Percentiles rank a stretch among this genome's conserved stretches.
Conservation (phyloP, 1,140 invertebrate genomes). For the Agrilus planipennis region DNA sequence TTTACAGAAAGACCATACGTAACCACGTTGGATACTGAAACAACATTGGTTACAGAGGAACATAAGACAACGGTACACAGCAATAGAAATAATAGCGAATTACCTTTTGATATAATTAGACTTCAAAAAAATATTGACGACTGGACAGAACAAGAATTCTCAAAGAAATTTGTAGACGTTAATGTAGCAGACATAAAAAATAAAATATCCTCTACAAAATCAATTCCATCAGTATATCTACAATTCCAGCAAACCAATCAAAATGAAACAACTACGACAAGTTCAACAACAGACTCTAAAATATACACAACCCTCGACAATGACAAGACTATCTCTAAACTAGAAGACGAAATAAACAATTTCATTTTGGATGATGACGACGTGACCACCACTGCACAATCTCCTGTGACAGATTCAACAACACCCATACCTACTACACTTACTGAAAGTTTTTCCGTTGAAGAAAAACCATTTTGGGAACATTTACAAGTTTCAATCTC, state of each 20-base stretch:
- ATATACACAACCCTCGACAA: too few species aligned
- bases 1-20: constrained; percentile 12
- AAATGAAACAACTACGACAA: constrained; percentile 15
- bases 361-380: too few species aligned
- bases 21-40: constrained; percentile 24
- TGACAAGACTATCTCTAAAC: too few species aligned
- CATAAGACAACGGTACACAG: constrained; percentile 3
- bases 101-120: constrained; percentile 54
- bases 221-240: constrained; percentile 66
- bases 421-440: too few species aligned
- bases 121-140: constrained; percentile 72
- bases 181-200: constrained; percentile 38
- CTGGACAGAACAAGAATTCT: constrained; percentile 69
- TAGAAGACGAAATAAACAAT: too few species aligned
- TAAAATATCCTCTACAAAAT: constrained; percentile 49
- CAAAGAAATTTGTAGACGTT: constrained; percentile 19
- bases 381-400: constrained; percentile 21
- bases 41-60: constrained; percentile 16
- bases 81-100: constrained; percentile 33
- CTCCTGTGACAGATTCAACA: constrained; percentile 22
- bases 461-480: constrained; percentile 40
- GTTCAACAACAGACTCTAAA: too few species aligned
- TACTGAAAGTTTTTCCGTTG: too few species aligned
- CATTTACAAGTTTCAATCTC: constrained; percentile 54
- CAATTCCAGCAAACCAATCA: constrained; percentile 37